phyloP scores from a whole-genome alignment of 2,888 invertebrate species.

The Tipula unca region DNA sequence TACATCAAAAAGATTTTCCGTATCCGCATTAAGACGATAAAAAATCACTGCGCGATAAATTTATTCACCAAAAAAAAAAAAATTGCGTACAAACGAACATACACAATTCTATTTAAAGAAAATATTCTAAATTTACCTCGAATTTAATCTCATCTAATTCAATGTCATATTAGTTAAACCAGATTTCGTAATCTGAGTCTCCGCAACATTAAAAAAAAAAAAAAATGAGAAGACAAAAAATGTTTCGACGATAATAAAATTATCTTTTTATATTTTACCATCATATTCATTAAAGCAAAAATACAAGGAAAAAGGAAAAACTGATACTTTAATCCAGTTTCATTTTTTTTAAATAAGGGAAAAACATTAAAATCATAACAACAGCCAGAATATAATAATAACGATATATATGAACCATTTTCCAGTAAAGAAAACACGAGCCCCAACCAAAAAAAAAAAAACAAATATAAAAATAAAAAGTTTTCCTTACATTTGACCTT shows the following conservation, averaged over 20 bases:
- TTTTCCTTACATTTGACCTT: background rate
- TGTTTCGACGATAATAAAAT: background rate
- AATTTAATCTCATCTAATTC: background rate
- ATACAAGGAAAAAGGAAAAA: background rate
- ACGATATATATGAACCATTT: background rate
- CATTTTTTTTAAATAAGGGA: background rate
- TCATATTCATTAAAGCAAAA: background rate
- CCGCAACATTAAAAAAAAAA: background rate
- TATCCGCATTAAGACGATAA: too few species aligned
- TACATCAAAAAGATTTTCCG: too few species aligned
- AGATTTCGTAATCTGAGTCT: background rate
- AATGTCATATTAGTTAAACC: background rate
- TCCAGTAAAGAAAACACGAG: background rate
- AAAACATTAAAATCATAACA: constrained; percentile 8
- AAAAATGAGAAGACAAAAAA: background rate
- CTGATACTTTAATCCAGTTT: constrained; percentile 8
- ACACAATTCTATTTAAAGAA: background rate
- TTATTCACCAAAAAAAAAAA: too few species aligned
- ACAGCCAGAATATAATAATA: background rate
- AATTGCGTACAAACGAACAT: too few species aligned
- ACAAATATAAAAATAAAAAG: background rate
- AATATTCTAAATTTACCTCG: background rate
- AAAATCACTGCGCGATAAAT: too few species aligned
- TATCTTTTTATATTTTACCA: background rate
- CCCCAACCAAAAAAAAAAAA: background rate